Conservation (phyloP, 2,113 vertebrate species). For the Pteruthius melanotis region DNA sequence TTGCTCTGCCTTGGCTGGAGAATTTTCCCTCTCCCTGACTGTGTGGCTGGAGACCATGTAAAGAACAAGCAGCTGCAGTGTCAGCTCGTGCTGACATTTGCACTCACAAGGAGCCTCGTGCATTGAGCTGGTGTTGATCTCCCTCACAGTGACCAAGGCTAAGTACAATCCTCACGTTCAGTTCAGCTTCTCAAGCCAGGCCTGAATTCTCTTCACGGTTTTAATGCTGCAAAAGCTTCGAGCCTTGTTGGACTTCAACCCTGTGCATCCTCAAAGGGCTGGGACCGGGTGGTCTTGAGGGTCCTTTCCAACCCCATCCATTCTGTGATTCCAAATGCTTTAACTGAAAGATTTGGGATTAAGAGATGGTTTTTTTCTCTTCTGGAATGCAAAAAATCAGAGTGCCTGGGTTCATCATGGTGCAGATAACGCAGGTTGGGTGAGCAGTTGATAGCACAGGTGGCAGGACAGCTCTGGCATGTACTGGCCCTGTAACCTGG, state of each 20-base stretch:
- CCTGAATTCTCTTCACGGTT: not conserved
- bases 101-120: not conserved
- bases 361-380: not conserved
- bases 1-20: not conserved
- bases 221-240: not conserved
- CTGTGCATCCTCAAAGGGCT: not conserved
- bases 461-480: not conserved
- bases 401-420: accelerated
- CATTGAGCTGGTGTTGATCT: not conserved
- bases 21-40: not conserved
- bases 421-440: not conserved
- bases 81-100: not conserved
- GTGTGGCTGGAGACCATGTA: not conserved
- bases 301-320: no score
- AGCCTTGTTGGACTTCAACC: not conserved
- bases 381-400: not conserved
- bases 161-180: not conserved
- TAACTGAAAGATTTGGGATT: not conserved
- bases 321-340: not conserved
- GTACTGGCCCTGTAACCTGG: not conserved
- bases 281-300: not conserved
- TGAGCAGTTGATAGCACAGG: no score
- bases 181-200: not conserved
- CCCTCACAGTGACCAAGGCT: not conserved
- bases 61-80: not conserved